These are phyloP conservation scores for Eolophus roseicapilla DNA, from an alignment of 2,113 vertebrate genomes.

Conservation along the genomic window DNA sequence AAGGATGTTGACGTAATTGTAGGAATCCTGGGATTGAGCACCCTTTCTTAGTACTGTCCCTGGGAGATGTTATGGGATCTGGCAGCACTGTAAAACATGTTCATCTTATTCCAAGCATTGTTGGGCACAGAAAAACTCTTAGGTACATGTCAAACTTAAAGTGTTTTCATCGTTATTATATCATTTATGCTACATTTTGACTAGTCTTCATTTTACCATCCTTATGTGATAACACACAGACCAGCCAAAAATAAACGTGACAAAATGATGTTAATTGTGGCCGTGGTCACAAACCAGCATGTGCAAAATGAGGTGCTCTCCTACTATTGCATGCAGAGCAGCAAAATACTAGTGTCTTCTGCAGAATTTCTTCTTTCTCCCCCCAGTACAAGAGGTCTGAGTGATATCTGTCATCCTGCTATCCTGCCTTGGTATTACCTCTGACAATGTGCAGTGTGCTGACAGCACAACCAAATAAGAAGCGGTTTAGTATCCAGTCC, in stretches of 20 bases:
- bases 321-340: not conserved
- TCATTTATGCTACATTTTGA: conserved; percentile 6
- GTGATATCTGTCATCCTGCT: not conserved
- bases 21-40: not conserved
- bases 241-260: not conserved
- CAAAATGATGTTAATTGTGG: not conserved
- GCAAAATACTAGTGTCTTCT: not conserved
- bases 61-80: not conserved
- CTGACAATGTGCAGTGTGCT: not conserved
- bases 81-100: not conserved
- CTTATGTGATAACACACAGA: not conserved
- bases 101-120: not conserved
- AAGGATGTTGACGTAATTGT: not conserved
- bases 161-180: not conserved
- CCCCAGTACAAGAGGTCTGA: fast-evolving
- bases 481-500: not conserved
- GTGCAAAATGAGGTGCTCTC: not conserved
- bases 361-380: not conserved
- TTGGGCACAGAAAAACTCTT: not conserved
- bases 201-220: not conserved
- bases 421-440: not conserved
- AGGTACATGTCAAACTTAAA: not conserved
- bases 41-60: not conserved
- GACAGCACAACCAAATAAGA: not conserved
- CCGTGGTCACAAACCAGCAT: not conserved